Conservation (phyloP, 2,888 invertebrate species). For the Eurois occulta region DNA sequence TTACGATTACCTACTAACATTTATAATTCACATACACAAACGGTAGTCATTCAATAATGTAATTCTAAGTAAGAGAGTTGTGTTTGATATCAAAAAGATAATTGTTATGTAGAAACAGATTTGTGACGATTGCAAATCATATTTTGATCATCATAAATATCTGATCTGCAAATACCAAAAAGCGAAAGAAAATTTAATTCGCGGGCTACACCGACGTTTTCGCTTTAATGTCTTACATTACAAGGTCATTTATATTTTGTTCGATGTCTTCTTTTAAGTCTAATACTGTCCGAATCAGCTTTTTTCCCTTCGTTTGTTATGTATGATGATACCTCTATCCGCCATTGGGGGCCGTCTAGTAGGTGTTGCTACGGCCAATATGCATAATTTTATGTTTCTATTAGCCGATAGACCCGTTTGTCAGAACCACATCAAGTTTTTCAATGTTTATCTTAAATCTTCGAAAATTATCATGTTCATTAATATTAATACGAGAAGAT, state of each 20-base stretch:
- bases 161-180: neutral
- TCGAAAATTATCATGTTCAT: slow-evolving; percentile 43
- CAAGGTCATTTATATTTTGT: slow-evolving; percentile 8
- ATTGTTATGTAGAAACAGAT: neutral
- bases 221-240: neutral
- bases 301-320: slow-evolving; percentile 64
- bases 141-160: neutral
- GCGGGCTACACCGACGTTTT: neutral
- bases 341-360: slow-evolving; percentile 65
- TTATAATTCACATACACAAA: neutral
- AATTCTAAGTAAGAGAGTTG: neutral
- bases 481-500: slow-evolving; percentile 55
- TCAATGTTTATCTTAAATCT: slow-evolving; percentile 48
- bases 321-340: slow-evolving; percentile 66
- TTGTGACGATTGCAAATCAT: neutral
- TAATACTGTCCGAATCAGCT: slow-evolving; percentile 9
- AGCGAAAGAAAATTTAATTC: neutral
- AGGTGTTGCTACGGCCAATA: slow-evolving; percentile 73
- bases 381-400: slow-evolving; percentile 79
- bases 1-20: too few relatives aligned
- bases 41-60: neutral
- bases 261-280: slow-evolving; percentile 11
- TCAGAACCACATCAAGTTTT: slow-evolving; percentile 49
- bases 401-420: slow-evolving; percentile 62
- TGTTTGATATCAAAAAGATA: neutral